These are phyloP conservation scores for Lamellibrachia columna DNA, from an alignment of 2,888 invertebrate species.

Conservation along the genomic window DNA sequence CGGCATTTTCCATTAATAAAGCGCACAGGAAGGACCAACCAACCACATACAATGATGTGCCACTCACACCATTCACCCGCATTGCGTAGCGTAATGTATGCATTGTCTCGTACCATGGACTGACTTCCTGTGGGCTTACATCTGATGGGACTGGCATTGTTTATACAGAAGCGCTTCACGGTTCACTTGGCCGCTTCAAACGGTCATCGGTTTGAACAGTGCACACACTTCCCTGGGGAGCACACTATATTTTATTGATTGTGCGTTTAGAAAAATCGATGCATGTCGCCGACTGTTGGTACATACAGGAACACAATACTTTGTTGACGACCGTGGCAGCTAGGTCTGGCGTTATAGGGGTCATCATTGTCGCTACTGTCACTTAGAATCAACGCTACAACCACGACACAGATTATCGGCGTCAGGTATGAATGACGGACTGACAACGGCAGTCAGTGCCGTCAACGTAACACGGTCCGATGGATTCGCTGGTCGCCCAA, in stretches of 20 bases:
- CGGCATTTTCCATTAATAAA: no score
- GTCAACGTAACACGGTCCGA: not conserved
- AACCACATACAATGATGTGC: no score
- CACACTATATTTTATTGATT: conserved; percentile 10
- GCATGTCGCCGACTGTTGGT: not conserved
- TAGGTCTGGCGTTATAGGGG: not conserved
- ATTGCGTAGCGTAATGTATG: no score
- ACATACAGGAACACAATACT: not conserved
- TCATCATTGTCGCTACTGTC: not conserved
- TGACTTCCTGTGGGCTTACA: not conserved
- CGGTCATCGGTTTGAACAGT: not conserved
- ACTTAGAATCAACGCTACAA: not conserved
- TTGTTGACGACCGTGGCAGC: not conserved
- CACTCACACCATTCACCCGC: no score
- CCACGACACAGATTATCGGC: not conserved
- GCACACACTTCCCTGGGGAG: not conserved
- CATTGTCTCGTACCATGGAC: not conserved
- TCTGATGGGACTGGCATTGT: not conserved
- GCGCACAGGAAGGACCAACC: no score
- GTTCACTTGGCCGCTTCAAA: not conserved
- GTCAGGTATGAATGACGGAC: not conserved
- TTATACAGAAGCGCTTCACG: not conserved
- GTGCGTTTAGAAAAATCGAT: not conserved
- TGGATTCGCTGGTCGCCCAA: not conserved
- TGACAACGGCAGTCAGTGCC: not conserved